Evolutionary conservation across 2,888 invertebrate genomes (phyloP).

Genomic region (Pyrrhia umbra): DNA sequence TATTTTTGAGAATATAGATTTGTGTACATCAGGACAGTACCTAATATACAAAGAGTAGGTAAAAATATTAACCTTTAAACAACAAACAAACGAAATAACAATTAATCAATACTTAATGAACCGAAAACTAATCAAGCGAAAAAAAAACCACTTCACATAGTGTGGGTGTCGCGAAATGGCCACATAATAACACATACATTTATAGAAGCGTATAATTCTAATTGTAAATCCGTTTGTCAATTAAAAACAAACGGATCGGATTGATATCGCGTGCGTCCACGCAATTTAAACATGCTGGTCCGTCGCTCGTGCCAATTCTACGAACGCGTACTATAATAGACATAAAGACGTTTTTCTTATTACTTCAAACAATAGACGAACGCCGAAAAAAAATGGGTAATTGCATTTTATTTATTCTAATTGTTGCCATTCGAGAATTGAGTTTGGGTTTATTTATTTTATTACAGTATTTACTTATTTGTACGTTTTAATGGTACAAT

Average conservation of each 20-base stretch:
- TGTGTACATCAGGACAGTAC: background rate
- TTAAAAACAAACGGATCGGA: constrained; percentile 73
- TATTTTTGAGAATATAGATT: no score
- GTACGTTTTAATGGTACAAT: constrained; percentile 11
- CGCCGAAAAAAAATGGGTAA: constrained; percentile 54
- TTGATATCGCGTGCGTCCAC: constrained; percentile 65
- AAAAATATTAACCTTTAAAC: constrained; percentile 9
- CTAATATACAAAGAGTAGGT: constrained; percentile 1
- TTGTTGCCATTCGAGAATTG: constrained; percentile 19
- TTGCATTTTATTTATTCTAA: constrained; percentile 50
- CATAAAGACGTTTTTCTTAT: constrained; percentile 7
- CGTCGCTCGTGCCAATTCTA: constrained; percentile 65
- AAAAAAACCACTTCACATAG: constrained; percentile 52
- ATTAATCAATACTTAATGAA: constrained; percentile 36
- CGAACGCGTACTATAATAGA: constrained; percentile 58
- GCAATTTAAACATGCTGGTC: constrained; percentile 59
- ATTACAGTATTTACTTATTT: constrained; percentile 12
- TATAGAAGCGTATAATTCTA: constrained; percentile 62
- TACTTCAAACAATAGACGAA: constrained; percentile 42
- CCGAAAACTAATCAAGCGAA: constrained; percentile 27
- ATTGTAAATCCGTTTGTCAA: constrained; percentile 71
- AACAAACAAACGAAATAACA: constrained; percentile 22
- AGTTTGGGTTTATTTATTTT: constrained; percentile 46
- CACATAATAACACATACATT: constrained; percentile 59
- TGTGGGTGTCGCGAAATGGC: constrained; percentile 70